Evolutionary conservation across 2,888 invertebrate genomes (phyloP).

Genomic region (Morpho helenor): DNA sequence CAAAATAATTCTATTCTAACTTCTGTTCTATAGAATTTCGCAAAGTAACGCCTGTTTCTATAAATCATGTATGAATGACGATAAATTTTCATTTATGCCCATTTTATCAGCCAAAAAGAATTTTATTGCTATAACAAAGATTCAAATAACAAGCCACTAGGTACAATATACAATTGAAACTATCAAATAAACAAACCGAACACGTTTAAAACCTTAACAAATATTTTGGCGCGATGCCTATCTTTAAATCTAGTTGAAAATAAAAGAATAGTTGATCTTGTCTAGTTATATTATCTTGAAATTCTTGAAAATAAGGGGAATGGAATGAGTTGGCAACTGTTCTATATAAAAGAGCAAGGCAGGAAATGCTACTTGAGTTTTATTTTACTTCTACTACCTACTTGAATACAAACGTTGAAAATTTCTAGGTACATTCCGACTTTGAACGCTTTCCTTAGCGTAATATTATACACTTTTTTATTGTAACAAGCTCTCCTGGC

Average conservation of each 20-base stretch:
- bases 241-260: conserved; percentile 19
- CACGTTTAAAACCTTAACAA: conserved; percentile 4
- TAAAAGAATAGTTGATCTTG: conserved; percentile 12
- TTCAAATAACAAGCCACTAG: too few relatives aligned
- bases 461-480: conserved; percentile 14
- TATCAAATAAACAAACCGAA: too few relatives aligned
- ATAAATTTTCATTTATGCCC: too few relatives aligned
- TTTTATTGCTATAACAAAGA: too few relatives aligned
- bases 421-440: conserved; percentile 15
- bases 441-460: conserved; percentile 11
- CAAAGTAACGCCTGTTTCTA: too few relatives aligned
- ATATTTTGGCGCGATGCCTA: conserved; percentile 21
- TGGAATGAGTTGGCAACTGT: conserved; percentile 16
- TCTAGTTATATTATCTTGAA: conserved; percentile 18
- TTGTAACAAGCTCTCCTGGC: conserved; percentile 3
- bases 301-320: conserved; percentile 19
- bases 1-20: too few relatives aligned
- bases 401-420: conserved; percentile 12
- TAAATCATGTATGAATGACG: too few relatives aligned
- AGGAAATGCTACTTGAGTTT: conserved; percentile 20
- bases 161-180: too few relatives aligned
- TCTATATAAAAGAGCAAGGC: conserved; percentile 13
- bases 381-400: conserved; percentile 15
- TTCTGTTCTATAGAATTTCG: too few relatives aligned
- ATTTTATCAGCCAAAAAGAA: too few relatives aligned